Evolutionary conservation across 2,797 vertebrate genomes (phyloP).

Genomic region (Echeneis naucrates): DNA sequence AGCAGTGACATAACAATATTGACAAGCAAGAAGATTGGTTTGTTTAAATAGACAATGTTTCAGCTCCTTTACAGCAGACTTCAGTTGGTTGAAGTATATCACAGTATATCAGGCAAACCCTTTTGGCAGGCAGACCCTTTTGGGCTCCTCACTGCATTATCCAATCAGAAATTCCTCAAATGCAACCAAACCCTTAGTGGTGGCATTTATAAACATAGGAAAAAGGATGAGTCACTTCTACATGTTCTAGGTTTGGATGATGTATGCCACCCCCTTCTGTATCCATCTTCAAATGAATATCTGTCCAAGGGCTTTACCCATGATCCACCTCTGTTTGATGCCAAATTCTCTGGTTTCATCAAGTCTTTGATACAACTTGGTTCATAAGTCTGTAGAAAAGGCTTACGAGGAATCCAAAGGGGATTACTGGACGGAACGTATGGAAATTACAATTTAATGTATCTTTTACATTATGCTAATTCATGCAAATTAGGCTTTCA

Average conservation of each 20-base stretch:
- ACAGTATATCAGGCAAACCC: slow-evolving; percentile 33
- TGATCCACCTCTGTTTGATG: slow-evolving; percentile 59
- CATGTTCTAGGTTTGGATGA: slow-evolving; percentile 10
- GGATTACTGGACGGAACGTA: slow-evolving; percentile 69
- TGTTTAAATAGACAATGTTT: slow-evolving; percentile 33
- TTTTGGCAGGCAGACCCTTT: too few relatives aligned
- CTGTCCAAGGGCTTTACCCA: slow-evolving; percentile 62
- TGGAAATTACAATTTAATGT: slow-evolving; percentile 79
- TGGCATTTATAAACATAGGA: slow-evolving; percentile 13
- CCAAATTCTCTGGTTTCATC: slow-evolving; percentile 52
- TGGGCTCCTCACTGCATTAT: slow-evolving; percentile 26
- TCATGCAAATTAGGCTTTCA: slow-evolving; percentile 74
- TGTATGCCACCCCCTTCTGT: background rate
- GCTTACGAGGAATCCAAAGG: slow-evolving; percentile 63
- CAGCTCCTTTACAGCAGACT: slow-evolving; percentile 26
- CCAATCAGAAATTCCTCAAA: slow-evolving; percentile 39
- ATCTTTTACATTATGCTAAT: slow-evolving; percentile 77
- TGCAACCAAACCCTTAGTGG: slow-evolving; percentile 3
- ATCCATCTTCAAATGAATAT: slow-evolving; percentile 26
- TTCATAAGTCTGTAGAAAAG: slow-evolving; percentile 39
- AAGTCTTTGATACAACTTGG: slow-evolving; percentile 60
- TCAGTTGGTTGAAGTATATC: slow-evolving; percentile 16
- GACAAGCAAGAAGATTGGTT: slow-evolving; percentile 60
- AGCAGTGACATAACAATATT: slow-evolving; percentile 52
- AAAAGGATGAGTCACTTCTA: slow-evolving; percentile 15